Percentiles rank a stretch among this genome's conserved stretches.
phyloP scores from a whole-genome alignment of 2,888 invertebrate genomes.

The Asteroscopus sphinx region DNA sequence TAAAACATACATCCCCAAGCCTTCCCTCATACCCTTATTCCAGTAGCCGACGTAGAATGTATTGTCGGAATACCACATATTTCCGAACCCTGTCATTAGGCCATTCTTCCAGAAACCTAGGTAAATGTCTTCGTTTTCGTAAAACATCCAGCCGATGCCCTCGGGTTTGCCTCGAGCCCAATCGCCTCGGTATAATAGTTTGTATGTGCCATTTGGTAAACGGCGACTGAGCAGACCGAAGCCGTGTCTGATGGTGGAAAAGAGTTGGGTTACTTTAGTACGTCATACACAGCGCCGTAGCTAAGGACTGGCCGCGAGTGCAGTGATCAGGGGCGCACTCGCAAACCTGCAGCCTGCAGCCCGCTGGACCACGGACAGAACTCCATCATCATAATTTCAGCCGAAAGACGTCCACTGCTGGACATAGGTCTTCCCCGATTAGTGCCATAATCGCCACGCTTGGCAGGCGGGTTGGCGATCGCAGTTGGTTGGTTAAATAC shows the following conservation, averaged over 20 bases:
- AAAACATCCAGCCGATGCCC: slow-evolving; percentile 90
- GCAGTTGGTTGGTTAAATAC: too few relatives aligned
- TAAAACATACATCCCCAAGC: slow-evolving; percentile 88
- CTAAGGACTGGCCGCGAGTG: too few relatives aligned
- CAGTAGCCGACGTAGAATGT: slow-evolving; percentile 91
- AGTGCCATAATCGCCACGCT: too few relatives aligned
- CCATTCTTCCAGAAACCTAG: slow-evolving; percentile 89
- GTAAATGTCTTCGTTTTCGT: slow-evolving; percentile 89
- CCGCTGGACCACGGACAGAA: too few relatives aligned
- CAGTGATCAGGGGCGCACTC: too few relatives aligned
- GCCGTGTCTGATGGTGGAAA: slow-evolving; percentile 81
- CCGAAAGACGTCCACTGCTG: too few relatives aligned
- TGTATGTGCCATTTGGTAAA: slow-evolving; percentile 77
- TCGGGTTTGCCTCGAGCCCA: slow-evolving; percentile 90
- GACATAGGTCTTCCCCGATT: too few relatives aligned
- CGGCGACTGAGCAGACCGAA: slow-evolving; percentile 87
- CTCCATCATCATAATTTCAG: too few relatives aligned
- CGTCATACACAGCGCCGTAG: too few relatives aligned
- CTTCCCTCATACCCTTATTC: slow-evolving; percentile 82
- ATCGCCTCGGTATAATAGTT: slow-evolving; percentile 89
- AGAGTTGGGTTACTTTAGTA: too few relatives aligned
- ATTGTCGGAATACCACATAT: slow-evolving; percentile 90
- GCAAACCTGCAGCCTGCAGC: too few relatives aligned
- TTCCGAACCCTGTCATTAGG: slow-evolving; percentile 89
- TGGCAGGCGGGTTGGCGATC: too few relatives aligned